These are phyloP conservation scores for Cerastis rubricosa DNA, from an alignment of 2,888 invertebrate species.

Conservation along the genomic window DNA sequence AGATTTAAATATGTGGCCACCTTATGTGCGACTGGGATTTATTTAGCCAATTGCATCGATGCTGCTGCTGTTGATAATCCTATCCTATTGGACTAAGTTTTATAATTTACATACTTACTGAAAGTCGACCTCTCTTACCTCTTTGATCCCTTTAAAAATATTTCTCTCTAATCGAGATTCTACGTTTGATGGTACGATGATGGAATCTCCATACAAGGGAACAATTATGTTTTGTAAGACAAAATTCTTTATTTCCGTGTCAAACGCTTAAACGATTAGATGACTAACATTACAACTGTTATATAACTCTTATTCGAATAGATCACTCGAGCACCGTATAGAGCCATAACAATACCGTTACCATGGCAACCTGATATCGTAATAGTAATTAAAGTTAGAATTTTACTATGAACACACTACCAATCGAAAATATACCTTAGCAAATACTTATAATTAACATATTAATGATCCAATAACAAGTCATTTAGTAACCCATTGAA, in stretches of 20 bases:
- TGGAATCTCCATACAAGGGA: background rate
- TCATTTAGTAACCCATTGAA: slow-evolving; percentile 61
- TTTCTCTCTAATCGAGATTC: too few species aligned
- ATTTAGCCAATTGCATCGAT: too few species aligned
- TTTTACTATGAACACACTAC: slow-evolving; percentile 9
- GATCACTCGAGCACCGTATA: background rate
- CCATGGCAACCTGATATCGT: slow-evolving; percentile 27
- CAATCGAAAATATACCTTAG: slow-evolving; percentile 25
- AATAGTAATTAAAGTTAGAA: slow-evolving; percentile 32
- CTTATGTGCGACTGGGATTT: too few species aligned
- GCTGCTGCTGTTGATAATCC: background rate
- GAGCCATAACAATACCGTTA: slow-evolving; percentile 18
- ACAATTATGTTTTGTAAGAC: slow-evolving; percentile 25
- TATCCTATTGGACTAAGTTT: background rate
- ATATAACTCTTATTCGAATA: slow-evolving; percentile 1
- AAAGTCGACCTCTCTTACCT: background rate
- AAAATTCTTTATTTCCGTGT: slow-evolving; percentile 9
- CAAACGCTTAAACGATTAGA: slow-evolving; percentile 2
- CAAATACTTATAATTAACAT: slow-evolving; percentile 26
- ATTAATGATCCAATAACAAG: slow-evolving; percentile 47
- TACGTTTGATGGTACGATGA: background rate
- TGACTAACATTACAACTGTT: slow-evolving; percentile 26
- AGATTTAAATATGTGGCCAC: too few species aligned
- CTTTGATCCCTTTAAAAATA: too few species aligned
- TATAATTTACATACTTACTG: too few species aligned